phyloP scores from a whole-genome alignment of 2,113 vertebrate species.

The Ceyx melanurus region DNA sequence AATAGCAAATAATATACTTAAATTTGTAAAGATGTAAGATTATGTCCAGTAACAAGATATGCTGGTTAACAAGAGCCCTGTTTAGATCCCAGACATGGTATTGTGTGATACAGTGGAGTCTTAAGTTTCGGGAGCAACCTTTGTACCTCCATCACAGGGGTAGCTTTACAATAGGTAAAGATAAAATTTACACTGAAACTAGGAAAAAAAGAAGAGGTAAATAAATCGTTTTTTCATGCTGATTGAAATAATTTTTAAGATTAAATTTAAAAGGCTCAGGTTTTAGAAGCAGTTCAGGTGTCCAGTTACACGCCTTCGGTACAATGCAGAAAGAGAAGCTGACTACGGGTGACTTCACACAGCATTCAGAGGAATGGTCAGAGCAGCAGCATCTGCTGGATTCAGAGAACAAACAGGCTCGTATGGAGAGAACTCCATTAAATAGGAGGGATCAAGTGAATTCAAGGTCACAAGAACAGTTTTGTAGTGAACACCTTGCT shows the following conservation, averaged over 20 bases:
- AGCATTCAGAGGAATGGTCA: background rate
- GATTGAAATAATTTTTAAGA: conserved; percentile 15
- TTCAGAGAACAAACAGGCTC: background rate
- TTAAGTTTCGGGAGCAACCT: background rate
- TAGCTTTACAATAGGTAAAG: conserved; percentile 7
- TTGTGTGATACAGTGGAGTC: background rate
- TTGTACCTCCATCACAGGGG: background rate
- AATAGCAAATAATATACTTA: background rate
- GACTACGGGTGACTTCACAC: background rate
- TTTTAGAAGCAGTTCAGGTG: conserved; percentile 1
- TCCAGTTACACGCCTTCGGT: background rate
- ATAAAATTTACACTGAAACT: background rate
- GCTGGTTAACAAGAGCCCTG: background rate
- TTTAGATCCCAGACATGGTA: background rate
- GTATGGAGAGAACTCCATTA: background rate
- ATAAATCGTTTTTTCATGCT: background rate
- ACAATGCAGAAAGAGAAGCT: background rate
- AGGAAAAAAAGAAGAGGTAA: background rate
- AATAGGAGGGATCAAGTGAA: background rate
- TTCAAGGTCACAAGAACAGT: background rate
- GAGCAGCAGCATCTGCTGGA: background rate
- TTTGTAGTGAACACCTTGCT: background rate
- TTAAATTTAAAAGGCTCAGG: background rate
- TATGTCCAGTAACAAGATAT: background rate
- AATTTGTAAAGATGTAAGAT: background rate